Evolutionary conservation across 2,888 invertebrate species (phyloP).

Genomic region (Hyalella azteca): DNA sequence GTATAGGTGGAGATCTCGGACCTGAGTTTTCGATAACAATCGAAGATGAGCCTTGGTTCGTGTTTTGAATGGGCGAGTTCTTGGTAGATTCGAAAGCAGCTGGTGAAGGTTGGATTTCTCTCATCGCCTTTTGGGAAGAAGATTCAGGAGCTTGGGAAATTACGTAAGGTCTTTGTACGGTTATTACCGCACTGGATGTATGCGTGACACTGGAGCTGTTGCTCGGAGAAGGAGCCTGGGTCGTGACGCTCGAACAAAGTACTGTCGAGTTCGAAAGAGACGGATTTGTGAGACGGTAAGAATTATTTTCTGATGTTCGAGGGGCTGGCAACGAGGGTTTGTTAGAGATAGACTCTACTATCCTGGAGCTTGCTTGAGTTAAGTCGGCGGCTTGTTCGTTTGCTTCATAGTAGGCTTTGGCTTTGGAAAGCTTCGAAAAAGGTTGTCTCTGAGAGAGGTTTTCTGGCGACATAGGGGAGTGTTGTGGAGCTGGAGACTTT

Average conservation of each 20-base stretch:
- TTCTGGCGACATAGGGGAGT: conserved; percentile 22
- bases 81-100: no score
- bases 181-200: neutral
- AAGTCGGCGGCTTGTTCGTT: neutral
- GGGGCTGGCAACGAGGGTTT: neutral
- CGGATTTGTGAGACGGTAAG: neutral
- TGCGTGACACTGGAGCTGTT: no score
- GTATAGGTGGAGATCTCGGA: neutral
- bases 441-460: neutral
- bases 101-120: neutral
- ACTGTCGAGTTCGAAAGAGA: neutral
- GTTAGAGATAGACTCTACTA: neutral
- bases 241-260: neutral
- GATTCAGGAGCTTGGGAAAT: conserved; percentile 3
- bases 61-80: neutral
- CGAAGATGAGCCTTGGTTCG: neutral
- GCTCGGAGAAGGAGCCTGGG: neutral
- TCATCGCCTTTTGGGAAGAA: neutral
- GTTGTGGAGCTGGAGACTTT: neutral
- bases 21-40: neutral
- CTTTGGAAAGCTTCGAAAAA: neutral
- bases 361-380: neutral
- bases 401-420: neutral
- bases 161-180: neutral
- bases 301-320: neutral